A percentile compares a stretch with the other conserved stretches of the same genome.
These are phyloP conservation scores for Tauraco hartlaubi DNA, from an alignment of 2,797 vertebrate species.

Conservation along the genomic window DNA sequence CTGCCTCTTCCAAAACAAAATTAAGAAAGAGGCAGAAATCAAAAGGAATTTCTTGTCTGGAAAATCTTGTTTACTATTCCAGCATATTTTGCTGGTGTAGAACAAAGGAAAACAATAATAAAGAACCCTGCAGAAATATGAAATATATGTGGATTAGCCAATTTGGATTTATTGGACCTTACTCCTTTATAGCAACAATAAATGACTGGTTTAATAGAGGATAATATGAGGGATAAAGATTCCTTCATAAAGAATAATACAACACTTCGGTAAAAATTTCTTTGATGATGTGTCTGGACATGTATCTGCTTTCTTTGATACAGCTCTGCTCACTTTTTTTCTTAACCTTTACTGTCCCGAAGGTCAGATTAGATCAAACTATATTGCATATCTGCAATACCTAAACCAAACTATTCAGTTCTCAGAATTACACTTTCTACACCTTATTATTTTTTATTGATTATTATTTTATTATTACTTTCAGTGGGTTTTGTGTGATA, in stretches of 20 bases:
- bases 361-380: neutral
- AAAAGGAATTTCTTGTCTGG: neutral
- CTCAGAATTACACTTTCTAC: neutral
- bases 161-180: neutral
- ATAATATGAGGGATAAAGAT: neutral
- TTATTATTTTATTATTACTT: neutral
- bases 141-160: neutral
- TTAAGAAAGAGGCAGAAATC: neutral
- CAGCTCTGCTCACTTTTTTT: neutral
- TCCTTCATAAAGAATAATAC: neutral
- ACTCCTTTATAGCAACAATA: neutral
- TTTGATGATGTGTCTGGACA: neutral
- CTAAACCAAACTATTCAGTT: neutral
- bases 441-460: neutral
- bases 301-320: neutral
- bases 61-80: neutral
- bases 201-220: neutral
- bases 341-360: neutral
- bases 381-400: neutral
- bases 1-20: neutral
- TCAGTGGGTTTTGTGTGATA: accelerated
- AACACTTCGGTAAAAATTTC: neutral
- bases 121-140: neutral
- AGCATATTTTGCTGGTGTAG: neutral
- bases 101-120: neutral